Evolutionary conservation across 2,113 vertebrate species (phyloP), one percentile per base, ranked within the genome.

Genomic region (Gyps fulvus): DNA sequence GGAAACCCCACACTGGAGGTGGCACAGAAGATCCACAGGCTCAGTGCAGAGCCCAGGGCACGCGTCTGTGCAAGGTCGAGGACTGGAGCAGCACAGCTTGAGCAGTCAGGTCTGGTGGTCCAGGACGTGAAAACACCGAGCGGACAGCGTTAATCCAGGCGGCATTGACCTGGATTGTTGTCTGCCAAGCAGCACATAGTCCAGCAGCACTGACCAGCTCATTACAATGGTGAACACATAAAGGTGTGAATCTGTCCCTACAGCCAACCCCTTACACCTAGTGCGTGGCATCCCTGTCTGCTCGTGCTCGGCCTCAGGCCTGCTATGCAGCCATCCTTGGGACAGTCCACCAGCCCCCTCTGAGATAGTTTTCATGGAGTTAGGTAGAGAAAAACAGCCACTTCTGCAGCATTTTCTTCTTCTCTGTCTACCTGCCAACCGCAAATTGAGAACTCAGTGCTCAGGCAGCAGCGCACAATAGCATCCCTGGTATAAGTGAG

Each of bases 31-130:
- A 55, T 45, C 62, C 62, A 42, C 0, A 4, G 27, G 49, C 32
- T 63, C 29, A 27, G 36, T 32, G 49, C 29, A 67, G 29, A 90
- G 42, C 16, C 82, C 42, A 62, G 16, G 29, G 7, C 25, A 9
- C 10, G 19, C 1, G 0, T 26, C 27, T 45, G 36, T 55, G 32
- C n/a, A 29, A 77, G 42, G 47, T 11, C 1, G 1, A 71, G 34
- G 38, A 49, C 63, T n/a, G 45, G 70, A 90, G 42, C 21, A 61
- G 47, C 58, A 66, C 4, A 11, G 38, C 34, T 71, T 59, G n/a
- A 71, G 29, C 55, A 65, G 58, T 9, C 23, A 38, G 17, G 31
- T 66, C 45, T 49, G 52, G 21, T 31, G 47, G 59, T 62, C 40
- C 36, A 52, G 61, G 49, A 69, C 1, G 0, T 22, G 54, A 25